phyloP scores from a whole-genome alignment of 2,113 vertebrate genomes.

The Clarias batrachus region DNA sequence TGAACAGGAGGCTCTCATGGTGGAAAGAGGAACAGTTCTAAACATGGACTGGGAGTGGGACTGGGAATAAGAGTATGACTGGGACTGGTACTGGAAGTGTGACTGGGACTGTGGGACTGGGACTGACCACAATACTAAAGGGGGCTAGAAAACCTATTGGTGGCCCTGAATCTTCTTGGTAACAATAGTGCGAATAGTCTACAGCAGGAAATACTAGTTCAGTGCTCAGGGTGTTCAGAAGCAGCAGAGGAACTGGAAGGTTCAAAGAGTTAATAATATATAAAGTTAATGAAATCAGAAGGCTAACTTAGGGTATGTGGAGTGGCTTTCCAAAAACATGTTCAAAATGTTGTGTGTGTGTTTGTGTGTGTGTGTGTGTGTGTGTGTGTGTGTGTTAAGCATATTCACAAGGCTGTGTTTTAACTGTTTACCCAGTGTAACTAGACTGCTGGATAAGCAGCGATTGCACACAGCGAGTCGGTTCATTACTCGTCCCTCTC shows the following conservation, averaged over 20 bases:
- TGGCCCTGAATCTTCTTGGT: background rate
- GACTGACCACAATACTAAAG: background rate
- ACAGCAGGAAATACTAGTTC: background rate
- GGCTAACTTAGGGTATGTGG: background rate
- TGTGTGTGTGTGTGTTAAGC: background rate
- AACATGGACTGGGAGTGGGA: background rate
- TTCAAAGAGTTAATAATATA: background rate
- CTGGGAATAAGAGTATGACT: no score
- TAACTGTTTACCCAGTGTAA: slow-evolving; percentile 55
- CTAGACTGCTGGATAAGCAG: slow-evolving; percentile 40
- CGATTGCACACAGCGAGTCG: slow-evolving; percentile 25
- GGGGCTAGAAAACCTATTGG: background rate
- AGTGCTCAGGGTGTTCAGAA: background rate
- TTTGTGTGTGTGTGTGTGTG: background rate
- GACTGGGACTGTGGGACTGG: background rate
- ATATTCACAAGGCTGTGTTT: background rate
- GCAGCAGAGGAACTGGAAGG: background rate
- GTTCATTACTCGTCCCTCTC: slow-evolving; percentile 36
- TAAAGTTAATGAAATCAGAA: background rate
- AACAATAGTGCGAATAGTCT: background rate
- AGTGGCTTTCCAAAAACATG: background rate
- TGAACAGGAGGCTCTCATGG: background rate
- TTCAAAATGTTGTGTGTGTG: background rate
- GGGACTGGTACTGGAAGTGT: no score
- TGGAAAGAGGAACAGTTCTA: background rate